A percentile compares a stretch with the other conserved stretches of the same genome.
These are phyloP conservation scores for Carlito syrichta DNA, from an alignment of 2,113 vertebrate species.

Conservation along the genomic window DNA sequence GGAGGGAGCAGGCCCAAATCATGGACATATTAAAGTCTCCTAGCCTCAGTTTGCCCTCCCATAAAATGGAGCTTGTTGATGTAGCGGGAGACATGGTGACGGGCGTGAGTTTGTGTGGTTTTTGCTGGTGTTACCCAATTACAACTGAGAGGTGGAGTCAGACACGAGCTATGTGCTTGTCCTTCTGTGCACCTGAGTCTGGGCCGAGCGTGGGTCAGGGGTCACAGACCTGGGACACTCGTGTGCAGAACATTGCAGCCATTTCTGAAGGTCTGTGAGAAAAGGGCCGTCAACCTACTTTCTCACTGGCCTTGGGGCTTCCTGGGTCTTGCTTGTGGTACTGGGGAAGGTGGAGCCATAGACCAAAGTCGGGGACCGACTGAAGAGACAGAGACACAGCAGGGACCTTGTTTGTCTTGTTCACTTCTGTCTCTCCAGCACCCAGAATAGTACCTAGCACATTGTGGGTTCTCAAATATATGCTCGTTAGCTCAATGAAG, in stretches of 20 bases:
- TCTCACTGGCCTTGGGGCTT: background rate
- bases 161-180: background rate
- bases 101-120: background rate
- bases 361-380: background rate
- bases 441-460: background rate
- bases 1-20: background rate
- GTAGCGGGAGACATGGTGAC: background rate
- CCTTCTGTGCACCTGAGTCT: background rate
- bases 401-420: background rate
- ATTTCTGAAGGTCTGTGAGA: background rate
- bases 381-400: background rate
- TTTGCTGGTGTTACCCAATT: background rate
- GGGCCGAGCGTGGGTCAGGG: background rate
- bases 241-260: background rate
- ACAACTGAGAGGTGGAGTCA: background rate
- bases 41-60: background rate
- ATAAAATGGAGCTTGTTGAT: background rate
- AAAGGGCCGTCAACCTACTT: background rate
- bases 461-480: background rate
- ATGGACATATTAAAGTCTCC: background rate
- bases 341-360: background rate
- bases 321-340: background rate
- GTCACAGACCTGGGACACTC: background rate
- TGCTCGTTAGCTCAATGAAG: background rate
- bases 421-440: background rate